Evolutionary conservation across 1,140 invertebrate genomes (phyloP).

Genomic region (Venustaconcha ellipsiformis): DNA sequence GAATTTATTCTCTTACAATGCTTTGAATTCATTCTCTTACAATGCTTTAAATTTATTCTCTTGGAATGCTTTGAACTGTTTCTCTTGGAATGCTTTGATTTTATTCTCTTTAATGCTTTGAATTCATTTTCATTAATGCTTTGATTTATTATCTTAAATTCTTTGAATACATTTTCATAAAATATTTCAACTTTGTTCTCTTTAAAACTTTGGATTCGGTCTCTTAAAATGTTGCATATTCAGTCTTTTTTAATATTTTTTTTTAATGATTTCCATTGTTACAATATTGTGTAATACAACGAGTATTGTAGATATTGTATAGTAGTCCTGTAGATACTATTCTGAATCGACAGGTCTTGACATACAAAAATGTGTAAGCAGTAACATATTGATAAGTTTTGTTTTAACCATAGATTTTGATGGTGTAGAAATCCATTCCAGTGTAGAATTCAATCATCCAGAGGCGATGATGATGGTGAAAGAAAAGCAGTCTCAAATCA

Average conservation of each 20-base stretch:
- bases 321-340: not conserved
- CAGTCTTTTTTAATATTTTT: not conserved
- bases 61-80: no score
- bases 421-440: conserved; percentile 37
- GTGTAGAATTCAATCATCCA: conserved; percentile 37
- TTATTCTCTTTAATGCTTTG: not conserved
- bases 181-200: not conserved
- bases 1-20: no score
- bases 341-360: not conserved
- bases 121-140: not conserved
- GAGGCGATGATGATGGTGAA: conserved; percentile 14
- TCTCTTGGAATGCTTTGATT: no score
- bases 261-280: not conserved
- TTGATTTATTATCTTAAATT: no score
- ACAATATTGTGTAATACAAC: no score
- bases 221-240: not conserved
- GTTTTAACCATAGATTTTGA: conserved; percentile 39
- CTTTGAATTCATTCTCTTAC: no score
- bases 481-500: conserved; percentile 14
- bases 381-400: not conserved
- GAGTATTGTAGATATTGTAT: no score
- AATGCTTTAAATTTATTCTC: no score
- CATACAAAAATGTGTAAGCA: not conserved
- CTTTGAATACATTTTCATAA: no score
- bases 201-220: not conserved